A percentile compares a stretch with the other conserved stretches of the same genome.
phyloP scores from a whole-genome alignment of 2,113 vertebrate genomes.

The Mustela lutreola region DNA sequence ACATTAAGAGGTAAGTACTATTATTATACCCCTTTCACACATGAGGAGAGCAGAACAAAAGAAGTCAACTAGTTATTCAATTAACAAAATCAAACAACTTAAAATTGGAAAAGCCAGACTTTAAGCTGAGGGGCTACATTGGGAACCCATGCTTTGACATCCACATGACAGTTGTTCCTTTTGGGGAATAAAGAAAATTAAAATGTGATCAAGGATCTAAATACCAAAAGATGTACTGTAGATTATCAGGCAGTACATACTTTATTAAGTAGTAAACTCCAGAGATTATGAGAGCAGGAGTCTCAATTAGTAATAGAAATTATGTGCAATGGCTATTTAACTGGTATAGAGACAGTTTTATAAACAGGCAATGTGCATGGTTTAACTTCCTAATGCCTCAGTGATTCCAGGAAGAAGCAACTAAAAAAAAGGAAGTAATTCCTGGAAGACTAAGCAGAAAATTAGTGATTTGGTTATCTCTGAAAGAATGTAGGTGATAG shows the following conservation, averaged over 20 bases:
- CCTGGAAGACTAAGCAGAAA: conserved; percentile 23
- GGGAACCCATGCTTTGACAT: background rate
- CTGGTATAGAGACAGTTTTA: background rate
- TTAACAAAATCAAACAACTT: background rate
- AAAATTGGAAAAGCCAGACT: background rate
- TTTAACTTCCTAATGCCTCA: background rate
- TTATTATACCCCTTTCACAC: background rate
- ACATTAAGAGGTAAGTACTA: background rate
- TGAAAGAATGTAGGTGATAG: background rate
- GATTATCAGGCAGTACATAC: background rate
- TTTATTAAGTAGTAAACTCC: background rate
- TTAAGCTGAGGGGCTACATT: background rate
- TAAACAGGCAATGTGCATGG: background rate
- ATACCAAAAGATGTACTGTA: background rate
- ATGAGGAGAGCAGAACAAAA: background rate
- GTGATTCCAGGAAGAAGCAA: background rate
- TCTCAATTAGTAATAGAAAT: background rate
- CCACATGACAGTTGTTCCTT: background rate
- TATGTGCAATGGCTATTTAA: background rate
- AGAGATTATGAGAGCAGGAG: background rate
- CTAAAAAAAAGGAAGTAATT: conserved; percentile 31
- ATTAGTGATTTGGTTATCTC: background rate
- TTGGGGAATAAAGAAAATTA: background rate
- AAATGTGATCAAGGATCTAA: background rate
- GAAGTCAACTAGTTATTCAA: background rate